Percentiles rank a stretch among this genome's conserved stretches.
phyloP scores from a whole-genome alignment of 2,888 invertebrate species.

The Pycnomerus fuliginosus region DNA sequence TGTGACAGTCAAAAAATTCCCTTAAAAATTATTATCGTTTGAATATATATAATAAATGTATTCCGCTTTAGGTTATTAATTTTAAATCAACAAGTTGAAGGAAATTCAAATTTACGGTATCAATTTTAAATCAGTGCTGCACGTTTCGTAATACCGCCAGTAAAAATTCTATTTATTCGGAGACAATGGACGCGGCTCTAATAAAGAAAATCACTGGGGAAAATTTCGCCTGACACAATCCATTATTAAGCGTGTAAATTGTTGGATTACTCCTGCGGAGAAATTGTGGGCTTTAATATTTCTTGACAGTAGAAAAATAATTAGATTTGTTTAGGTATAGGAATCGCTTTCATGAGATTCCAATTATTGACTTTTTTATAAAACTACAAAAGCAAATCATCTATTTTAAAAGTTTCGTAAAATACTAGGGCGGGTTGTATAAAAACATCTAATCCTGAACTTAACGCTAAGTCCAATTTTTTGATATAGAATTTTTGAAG shows the following conservation, averaged over 20 bases:
- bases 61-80: slow-evolving; percentile 7
- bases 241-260: slow-evolving; percentile 17
- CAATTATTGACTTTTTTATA: no score
- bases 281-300: slow-evolving; percentile 13
- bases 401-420: no score
- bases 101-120: slow-evolving; percentile 2
- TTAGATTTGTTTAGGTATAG: no score
- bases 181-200: slow-evolving; percentile 6
- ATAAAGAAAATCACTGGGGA: slow-evolving; percentile 8
- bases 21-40: slow-evolving; percentile 1
- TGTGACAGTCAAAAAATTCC: background rate
- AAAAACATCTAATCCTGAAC: no score
- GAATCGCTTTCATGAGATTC: no score
- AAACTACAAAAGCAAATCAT: no score
- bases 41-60: background rate
- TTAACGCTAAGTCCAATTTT: no score
- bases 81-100: background rate
- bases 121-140: slow-evolving; percentile 4
- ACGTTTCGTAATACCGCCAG: slow-evolving; percentile 2
- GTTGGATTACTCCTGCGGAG: slow-evolving; percentile 10
- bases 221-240: slow-evolving; percentile 10
- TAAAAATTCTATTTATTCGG: slow-evolving; percentile 7
- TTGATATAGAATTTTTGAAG: no score
- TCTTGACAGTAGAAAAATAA: slow-evolving; percentile 12
- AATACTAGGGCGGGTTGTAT: no score